Conservation (phyloP, 2,797 vertebrate species). For the Phalloptychus januarius region DNA sequence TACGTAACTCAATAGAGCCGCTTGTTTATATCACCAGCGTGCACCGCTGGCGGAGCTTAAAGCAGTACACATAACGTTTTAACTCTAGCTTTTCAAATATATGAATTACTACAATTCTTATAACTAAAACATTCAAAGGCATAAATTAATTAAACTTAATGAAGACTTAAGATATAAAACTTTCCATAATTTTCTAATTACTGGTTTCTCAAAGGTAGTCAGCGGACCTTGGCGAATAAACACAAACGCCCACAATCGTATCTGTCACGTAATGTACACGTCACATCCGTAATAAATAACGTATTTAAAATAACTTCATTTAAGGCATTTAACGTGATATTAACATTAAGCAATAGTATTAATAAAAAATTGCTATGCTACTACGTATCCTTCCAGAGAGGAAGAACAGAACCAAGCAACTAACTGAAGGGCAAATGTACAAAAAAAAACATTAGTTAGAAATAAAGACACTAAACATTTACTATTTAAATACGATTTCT, state of each 20-base stretch:
- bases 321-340: neutral
- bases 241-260: slow-evolving; percentile 7
- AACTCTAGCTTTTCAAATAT: neutral
- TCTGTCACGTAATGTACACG: neutral
- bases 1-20: slow-evolving; percentile 24
- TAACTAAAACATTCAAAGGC: neutral
- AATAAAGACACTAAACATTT: neutral
- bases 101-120: neutral
- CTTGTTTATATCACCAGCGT: accelerated
- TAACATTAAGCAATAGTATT: neutral
- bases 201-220: accelerated
- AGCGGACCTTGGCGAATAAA: accelerated
- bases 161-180: accelerated
- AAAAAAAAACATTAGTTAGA: neutral
- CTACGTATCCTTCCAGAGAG: neutral
- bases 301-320: neutral
- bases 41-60: slow-evolving; percentile 22
- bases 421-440: neutral
- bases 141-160: neutral
- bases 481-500: neutral
- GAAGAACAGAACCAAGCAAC: neutral
- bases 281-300: slow-evolving; percentile 59
- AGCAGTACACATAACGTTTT: neutral
- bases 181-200: neutral
- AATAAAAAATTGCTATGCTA: neutral